Conservation (phyloP, 2,113 vertebrate genomes). For the Pipra filicauda region DNA sequence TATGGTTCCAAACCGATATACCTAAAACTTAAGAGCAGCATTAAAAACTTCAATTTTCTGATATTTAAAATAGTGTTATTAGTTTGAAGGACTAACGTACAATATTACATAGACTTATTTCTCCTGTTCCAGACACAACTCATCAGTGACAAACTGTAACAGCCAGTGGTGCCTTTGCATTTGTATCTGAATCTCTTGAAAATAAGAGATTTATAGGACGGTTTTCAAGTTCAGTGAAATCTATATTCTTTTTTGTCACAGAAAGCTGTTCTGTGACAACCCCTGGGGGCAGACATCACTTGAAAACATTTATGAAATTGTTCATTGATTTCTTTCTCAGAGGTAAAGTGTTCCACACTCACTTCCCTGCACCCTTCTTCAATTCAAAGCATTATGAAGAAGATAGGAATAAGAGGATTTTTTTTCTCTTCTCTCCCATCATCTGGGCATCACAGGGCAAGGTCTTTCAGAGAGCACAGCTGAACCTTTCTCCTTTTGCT, state of each 20-base stretch:
- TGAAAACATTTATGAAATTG: constrained; percentile 8
- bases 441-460: neutral
- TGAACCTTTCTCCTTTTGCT: neutral
- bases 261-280: neutral
- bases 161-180: neutral
- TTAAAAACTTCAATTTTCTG: neutral
- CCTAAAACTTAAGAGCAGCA: neutral
- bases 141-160: neutral
- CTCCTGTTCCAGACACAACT: neutral
- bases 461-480: neutral
- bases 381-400: neutral
- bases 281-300: neutral
- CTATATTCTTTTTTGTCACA: neutral
- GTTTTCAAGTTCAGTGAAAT: neutral
- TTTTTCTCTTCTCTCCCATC: neutral
- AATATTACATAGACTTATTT: neutral
- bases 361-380: neutral
- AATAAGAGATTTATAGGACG: neutral
- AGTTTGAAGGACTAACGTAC: neutral
- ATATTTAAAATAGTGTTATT: neutral
- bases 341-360: neutral
- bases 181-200: neutral
- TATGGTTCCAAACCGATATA: neutral
- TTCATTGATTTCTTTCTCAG: neutral
- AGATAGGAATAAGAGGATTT: neutral